Percentiles rank a stretch among this genome's conserved stretches.
Evolutionary conservation across 1,140 invertebrate genomes (phyloP).

Genomic region (Pectinophora gossypiella): DNA sequence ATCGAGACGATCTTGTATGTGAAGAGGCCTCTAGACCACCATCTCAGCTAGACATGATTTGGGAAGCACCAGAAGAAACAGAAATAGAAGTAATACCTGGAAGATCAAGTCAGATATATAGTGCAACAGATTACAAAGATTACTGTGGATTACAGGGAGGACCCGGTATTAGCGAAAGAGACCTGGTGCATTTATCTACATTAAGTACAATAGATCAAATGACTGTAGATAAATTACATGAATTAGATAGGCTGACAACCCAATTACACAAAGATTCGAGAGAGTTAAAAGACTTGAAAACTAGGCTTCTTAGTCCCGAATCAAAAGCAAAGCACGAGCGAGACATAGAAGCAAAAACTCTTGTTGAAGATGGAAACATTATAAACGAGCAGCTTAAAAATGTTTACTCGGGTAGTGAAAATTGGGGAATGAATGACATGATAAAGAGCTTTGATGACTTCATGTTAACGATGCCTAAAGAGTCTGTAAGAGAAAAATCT

Average conservation of each 20-base stretch:
- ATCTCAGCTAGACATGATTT: conserved; percentile 88
- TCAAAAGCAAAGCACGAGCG: conserved; percentile 67
- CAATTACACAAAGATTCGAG: conserved; percentile 87
- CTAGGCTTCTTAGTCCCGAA: conserved; percentile 78
- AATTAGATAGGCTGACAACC: conserved; percentile 84
- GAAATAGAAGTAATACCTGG: conserved; percentile 67
- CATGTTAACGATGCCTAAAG: conserved; percentile 65
- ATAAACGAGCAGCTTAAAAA: conserved; percentile 83
- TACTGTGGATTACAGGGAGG: conserved; percentile 81
- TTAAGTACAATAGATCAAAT: conserved; percentile 86
- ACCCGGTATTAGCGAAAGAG: conserved; percentile 85
- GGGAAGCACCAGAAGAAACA: conserved; percentile 81
- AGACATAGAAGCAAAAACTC: conserved; percentile 76
- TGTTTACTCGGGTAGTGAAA: conserved; percentile 81
- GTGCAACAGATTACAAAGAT: conserved; percentile 86
- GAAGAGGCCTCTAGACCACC: conserved; percentile 78
- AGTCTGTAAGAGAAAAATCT: conserved; percentile 68
- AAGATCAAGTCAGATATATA: conserved; percentile 80
- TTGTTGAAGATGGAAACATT: conserved; percentile 79
- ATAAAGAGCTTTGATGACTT: conserved; percentile 77
- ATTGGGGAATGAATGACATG: conserved; percentile 83
- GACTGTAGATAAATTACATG: conserved; percentile 85
- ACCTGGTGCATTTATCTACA: conserved; percentile 83
- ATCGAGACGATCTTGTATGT: conserved; percentile 85
- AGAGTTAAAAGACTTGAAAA: conserved; percentile 85